Evolutionary conservation across 35 echinoderm and acorn worm genomes (phyloP).

Genomic region (Heliocidaris erythrogramma): DNA sequence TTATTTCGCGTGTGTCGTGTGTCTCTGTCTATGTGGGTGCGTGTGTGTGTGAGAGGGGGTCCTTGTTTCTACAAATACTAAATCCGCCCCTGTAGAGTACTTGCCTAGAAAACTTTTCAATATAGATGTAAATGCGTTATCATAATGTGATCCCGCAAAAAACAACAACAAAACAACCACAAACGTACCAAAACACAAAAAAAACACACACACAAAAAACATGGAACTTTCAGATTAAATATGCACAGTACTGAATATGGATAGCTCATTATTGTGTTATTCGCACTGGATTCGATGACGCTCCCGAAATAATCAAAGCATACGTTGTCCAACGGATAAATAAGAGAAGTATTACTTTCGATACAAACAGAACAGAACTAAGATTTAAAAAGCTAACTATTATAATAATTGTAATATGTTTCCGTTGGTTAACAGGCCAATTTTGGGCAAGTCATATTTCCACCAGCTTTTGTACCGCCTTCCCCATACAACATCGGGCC

Average conservation of each 20-base stretch:
- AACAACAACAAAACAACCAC: too few relatives aligned
- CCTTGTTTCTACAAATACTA: too few relatives aligned
- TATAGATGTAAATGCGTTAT: too few relatives aligned
- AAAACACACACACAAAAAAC: too few relatives aligned
- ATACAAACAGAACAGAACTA: not conserved
- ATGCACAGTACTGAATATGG: not conserved
- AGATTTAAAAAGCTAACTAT: not conserved
- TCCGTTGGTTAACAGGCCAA: constrained; percentile 43
- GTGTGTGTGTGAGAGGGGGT: too few relatives aligned
- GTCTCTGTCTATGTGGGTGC: too few relatives aligned
- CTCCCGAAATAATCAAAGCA: not conserved
- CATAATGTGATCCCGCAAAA: too few relatives aligned
- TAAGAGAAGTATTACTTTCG: not conserved
- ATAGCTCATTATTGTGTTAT: not conserved
- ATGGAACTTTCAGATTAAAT: not conserved
- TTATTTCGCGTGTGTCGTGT: too few relatives aligned
- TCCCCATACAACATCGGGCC: constrained; percentile 28
- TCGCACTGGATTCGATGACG: not conserved
- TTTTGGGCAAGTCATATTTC: constrained; percentile 61
- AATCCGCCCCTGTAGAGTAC: too few relatives aligned
- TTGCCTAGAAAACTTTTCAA: too few relatives aligned
- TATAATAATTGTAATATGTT: not conserved
- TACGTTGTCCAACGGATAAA: not conserved
- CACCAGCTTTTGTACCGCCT: constrained; percentile 50
- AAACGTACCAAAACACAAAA: too few relatives aligned